Base-by-base conservation (phyloP, 2,888 invertebrate genomes). In the Molanna angustata region DNA sequence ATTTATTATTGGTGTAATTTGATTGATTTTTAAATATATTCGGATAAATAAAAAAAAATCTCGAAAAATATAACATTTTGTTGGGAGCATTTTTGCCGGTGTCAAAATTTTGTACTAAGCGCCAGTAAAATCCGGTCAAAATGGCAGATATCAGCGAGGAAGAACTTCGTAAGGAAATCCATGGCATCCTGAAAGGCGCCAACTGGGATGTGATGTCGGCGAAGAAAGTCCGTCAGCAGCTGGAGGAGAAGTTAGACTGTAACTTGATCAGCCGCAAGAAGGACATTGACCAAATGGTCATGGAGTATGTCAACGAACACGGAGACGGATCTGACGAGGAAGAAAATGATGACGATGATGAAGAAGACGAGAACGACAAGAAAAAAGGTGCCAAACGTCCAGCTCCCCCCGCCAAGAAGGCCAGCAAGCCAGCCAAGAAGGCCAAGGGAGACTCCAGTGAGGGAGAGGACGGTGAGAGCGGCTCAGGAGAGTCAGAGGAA, bases 151-250 rank as follows among this genome's bases (percentile, higher is more conserved):
- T 86, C 68, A 82, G 86, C 57, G 83, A 83, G 69, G 84, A 84
- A 68, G 83, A 85, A 67, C 81, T 90, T 64, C 81, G 84, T 66
- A 83, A 83, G 68, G 86, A 88, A 79, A 87, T 91, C 67, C 82
- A 84, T 80, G 88, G 90, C 90, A 91, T 95, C 66, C 79, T 96
- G 19, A 87, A 92, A 72, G 86, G 86, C 70, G 92, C 93, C 6
- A 90, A 95, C 68, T 79, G 95, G 17, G 82, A 86, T 6, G 83
- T 85, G 48, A 87, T 90, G 60, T 90, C 95, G 2, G 87, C 92
- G 4, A 95, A 94, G 68, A 91, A 91, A 69, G 92, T 96, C 13
- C 83, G 94, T 40, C 85, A 86, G 67, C 85, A 89, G 65, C 74
- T 96, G 60, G 93, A 95, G 69, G 84, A 87, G 61, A 86, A 87